A percentile compares a stretch with the other conserved stretches of the same genome.
These are phyloP conservation scores for Amia ocellicauda DNA, from an alignment of 2,113 vertebrate genomes.

Conservation along the genomic window DNA sequence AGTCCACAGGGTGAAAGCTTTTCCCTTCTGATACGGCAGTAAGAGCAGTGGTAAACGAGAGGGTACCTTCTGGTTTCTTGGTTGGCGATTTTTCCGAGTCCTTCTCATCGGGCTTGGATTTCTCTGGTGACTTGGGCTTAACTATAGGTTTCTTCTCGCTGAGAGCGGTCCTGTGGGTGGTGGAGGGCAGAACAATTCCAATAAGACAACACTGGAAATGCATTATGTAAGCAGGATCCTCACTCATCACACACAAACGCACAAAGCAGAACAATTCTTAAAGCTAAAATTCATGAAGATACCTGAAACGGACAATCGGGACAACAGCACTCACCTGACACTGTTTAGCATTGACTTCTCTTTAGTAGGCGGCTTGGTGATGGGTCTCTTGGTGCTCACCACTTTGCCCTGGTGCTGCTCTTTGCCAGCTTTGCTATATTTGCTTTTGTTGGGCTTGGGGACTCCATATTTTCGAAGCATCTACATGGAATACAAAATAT, in stretches of 20 bases:
- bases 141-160: slow-evolving; percentile 93
- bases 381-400: slow-evolving; percentile 90
- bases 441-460: slow-evolving; percentile 90
- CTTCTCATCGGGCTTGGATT: slow-evolving; percentile 90
- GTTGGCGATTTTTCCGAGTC: slow-evolving; percentile 92
- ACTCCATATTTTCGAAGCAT: slow-evolving; percentile 92
- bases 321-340: slow-evolving; percentile 85
- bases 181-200: neutral
- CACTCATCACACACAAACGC: no score
- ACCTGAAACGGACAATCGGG: no score
- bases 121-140: slow-evolving; percentile 94
- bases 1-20: neutral
- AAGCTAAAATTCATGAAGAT: neutral
- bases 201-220: neutral
- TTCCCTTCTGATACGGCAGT: neutral
- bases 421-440: slow-evolving; percentile 89
- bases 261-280: neutral
- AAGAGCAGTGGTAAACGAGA: neutral
- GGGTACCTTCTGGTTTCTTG: slow-evolving; percentile 88
- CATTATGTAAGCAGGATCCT: neutral
- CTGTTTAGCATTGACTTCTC: slow-evolving; percentile 90
- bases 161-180: slow-evolving; percentile 76
- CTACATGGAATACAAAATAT: slow-evolving; percentile 44
- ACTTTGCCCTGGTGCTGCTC: slow-evolving; percentile 95
- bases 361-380: slow-evolving; percentile 86